Evolutionary conservation across 2,888 invertebrate species (phyloP), one percentile per base, ranked within the genome.

Genomic region (Sphinx pinastri): DNA sequence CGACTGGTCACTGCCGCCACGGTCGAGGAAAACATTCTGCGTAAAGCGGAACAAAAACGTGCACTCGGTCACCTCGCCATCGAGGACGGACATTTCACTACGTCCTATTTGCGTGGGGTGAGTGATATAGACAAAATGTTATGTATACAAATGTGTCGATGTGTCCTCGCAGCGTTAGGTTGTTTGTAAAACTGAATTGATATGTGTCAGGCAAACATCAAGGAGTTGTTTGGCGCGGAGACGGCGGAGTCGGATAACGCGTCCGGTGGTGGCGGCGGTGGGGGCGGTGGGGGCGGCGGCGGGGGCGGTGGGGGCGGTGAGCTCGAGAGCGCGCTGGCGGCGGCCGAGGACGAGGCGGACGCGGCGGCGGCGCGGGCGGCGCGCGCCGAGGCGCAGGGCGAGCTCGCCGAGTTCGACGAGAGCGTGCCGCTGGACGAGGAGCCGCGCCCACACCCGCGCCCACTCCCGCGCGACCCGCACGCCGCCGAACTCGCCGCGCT

Each of bases 61-160:
- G 95, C 98, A 87, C 95, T 99, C 47, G 99, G 99, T 68, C 98
- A 99, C 91, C 95, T 99, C 85, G 99, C 99, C 67, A 99, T 99
- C 84, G 99, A 99, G 93, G 99, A 98, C 77, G 99, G 99, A 11
- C 99, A 99, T 93, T 99, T 99, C 89, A 99, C 99, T 47, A 99
- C 99, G 14, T 98, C 98, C 0, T 99, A 97, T 91, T 98, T 99
- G 93, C 98, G 98, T 86, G 96, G 84, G 78, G 90, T 89, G 52
- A 77, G 83, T 79, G 12, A 14, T 10, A 19, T 16, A n/a, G 52
- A 16, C 38, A 19, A 16, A 11, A 16, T 16, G 11, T 16, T 8
- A 14, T 16, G 12, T 4, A 2, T 16, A 45, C 8, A 6, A 5
- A 7, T 58, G 57, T 11, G 13, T 25, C 8, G 5, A 19, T 25